phyloP scores from a whole-genome alignment of 2,797 vertebrate species.

The Chaenodraco wilsoni region DNA sequence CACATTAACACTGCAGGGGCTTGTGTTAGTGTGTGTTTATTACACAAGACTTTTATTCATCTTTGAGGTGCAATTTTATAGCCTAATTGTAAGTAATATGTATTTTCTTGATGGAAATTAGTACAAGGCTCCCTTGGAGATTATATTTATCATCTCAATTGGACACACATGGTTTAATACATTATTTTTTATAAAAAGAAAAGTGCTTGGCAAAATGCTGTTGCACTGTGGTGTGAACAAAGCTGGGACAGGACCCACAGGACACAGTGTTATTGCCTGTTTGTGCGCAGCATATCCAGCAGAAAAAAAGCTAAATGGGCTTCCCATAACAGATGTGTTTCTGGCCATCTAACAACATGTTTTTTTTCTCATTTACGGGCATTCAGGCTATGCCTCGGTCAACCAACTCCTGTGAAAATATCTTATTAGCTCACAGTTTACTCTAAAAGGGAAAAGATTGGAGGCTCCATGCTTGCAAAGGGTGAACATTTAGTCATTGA shows the following conservation, averaged over 20 bases:
- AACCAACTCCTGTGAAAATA: background rate
- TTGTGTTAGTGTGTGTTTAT: background rate
- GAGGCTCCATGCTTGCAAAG: slow-evolving; percentile 1
- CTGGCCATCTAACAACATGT: background rate
- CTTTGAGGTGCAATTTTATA: background rate
- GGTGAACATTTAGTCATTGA: slow-evolving; percentile 12
- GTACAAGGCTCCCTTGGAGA: background rate
- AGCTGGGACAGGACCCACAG: background rate
- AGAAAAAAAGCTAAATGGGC: background rate
- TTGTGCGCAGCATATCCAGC: background rate
- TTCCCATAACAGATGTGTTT: background rate
- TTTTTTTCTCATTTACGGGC: background rate
- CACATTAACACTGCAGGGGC: background rate
- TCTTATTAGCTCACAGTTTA: background rate
- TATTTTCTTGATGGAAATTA: background rate
- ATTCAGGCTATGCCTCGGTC: background rate
- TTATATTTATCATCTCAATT: no score
- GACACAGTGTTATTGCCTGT: background rate
- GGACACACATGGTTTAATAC: no score
- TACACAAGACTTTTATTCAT: background rate
- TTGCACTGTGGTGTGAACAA: background rate
- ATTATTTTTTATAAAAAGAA: no score
- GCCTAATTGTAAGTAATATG: background rate
- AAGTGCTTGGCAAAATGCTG: background rate
- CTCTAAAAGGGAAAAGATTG: slow-evolving; percentile 25